Conservation (phyloP, 2,113 vertebrate genomes). For the Nothoprocta perdicaria region DNA sequence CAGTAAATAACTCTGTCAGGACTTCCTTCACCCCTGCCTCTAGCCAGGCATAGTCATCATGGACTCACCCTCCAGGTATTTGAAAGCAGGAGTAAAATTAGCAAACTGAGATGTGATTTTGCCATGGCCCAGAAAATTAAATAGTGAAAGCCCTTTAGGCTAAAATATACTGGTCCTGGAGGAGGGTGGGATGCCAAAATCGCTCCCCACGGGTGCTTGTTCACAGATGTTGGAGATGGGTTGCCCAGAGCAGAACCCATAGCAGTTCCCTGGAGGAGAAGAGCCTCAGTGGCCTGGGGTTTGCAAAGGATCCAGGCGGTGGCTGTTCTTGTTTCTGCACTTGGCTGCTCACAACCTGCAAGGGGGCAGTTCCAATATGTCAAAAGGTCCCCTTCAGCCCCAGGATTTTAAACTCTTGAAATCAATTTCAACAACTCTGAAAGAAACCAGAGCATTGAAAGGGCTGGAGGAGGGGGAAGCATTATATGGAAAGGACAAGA, state of each 20-base stretch:
- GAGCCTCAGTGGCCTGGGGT: not conserved
- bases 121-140: not conserved
- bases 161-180: not conserved
- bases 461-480: not conserved
- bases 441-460: constrained; percentile 23
- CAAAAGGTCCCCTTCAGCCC: not conserved
- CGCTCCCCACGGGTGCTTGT: not conserved
- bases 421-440: not conserved
- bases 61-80: not conserved
- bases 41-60: not conserved
- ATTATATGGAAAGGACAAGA: constrained; percentile 44
- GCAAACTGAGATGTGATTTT: not conserved
- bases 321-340: not conserved
- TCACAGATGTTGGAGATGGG: too few species aligned
- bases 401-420: not conserved
- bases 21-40: not conserved
- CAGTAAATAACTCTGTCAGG: not conserved
- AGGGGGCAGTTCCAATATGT: not conserved
- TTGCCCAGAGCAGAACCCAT: too few species aligned
- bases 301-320: not conserved
- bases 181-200: not conserved
- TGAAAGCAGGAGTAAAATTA: not conserved
- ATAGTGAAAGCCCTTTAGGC: not conserved
- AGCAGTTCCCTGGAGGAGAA: not conserved
- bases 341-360: not conserved